A percentile compares a stretch with the other conserved stretches of the same genome.
Evolutionary conservation across 2,113 vertebrate genomes (phyloP).

Genomic region (Bambusicola thoracicus): DNA sequence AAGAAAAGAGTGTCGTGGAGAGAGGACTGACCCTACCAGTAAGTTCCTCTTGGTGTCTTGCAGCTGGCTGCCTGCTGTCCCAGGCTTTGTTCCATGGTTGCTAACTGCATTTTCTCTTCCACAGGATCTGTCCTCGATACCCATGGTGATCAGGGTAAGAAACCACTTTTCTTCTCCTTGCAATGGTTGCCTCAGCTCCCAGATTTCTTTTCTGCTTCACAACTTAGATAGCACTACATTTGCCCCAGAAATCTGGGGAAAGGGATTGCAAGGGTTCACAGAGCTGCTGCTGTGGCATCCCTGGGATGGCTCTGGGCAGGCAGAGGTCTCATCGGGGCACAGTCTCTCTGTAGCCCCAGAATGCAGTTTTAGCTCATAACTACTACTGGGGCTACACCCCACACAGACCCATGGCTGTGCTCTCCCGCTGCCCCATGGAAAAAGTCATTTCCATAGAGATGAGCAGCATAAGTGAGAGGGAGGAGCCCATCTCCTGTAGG

Average conservation of each 20-base stretch:
- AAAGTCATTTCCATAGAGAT: neutral
- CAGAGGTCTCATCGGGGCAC: neutral
- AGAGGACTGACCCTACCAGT: neutral
- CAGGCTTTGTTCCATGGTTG: neutral
- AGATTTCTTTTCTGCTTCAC: neutral
- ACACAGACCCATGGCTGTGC: neutral
- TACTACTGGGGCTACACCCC: neutral
- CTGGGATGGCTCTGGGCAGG: neutral
- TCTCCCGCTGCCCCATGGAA: neutral
- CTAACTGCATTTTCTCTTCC: conserved; percentile 1
- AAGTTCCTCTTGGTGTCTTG: neutral
- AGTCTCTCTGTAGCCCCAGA: neutral
- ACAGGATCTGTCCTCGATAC: neutral
- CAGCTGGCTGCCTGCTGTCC: neutral
- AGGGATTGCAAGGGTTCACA: neutral
- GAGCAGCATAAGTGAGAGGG: neutral
- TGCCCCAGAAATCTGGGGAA: neutral
- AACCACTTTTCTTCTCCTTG: neutral
- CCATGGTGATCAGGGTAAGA: neutral
- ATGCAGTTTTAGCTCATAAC: neutral
- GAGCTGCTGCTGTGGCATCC: neutral
- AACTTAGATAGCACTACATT: neutral
- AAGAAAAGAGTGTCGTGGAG: neutral
- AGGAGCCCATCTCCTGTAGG: neutral
- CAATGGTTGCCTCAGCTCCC: neutral